Percentiles rank a stretch among this genome's conserved stretches.
Evolutionary conservation across 2,888 invertebrate species (phyloP).

Genomic region (Sphinx pinastri): DNA sequence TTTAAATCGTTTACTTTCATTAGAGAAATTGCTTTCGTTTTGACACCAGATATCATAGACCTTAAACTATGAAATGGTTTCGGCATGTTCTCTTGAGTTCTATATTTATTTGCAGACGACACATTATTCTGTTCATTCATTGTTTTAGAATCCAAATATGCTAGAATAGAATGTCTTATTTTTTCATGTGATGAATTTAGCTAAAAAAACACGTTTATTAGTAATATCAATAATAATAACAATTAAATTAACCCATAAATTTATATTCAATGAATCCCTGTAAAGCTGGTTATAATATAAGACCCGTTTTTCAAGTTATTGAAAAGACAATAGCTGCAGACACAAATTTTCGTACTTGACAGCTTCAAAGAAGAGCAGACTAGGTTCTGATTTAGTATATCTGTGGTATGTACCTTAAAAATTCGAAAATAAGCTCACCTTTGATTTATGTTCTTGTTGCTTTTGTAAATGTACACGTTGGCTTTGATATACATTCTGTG

Average conservation of each 20-base stretch:
- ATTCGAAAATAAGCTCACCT: conserved; percentile 65
- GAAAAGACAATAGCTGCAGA: too few species aligned
- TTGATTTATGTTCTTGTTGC: conserved; percentile 81
- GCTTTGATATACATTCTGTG: conserved; percentile 81
- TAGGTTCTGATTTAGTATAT: too few species aligned
- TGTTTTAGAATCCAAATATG: conserved; percentile 71
- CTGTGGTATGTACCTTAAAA: background rate
- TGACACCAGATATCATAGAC: conserved; percentile 80
- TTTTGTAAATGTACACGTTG: conserved; percentile 83
- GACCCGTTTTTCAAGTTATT: too few species aligned
- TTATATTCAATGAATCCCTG: too few species aligned
- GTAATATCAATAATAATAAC: too few species aligned
- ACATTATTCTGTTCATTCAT: conserved; percentile 47
- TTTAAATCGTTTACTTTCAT: conserved; percentile 69
- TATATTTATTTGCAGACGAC: conserved; percentile 52
- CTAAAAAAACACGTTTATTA: conserved; percentile 55
- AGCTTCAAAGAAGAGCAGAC: too few species aligned
- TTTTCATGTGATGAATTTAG: conserved; percentile 77
- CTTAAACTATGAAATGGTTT: conserved; percentile 65
- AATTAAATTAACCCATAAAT: too few species aligned
- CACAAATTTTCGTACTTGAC: too few species aligned
- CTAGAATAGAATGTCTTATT: conserved; percentile 71
- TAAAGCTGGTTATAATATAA: too few species aligned
- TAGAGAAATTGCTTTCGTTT: conserved; percentile 79
- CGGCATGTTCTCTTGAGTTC: conserved; percentile 58